phyloP scores from a whole-genome alignment of 2,888 invertebrate genomes.

The Argynnis bischoffii region DNA sequence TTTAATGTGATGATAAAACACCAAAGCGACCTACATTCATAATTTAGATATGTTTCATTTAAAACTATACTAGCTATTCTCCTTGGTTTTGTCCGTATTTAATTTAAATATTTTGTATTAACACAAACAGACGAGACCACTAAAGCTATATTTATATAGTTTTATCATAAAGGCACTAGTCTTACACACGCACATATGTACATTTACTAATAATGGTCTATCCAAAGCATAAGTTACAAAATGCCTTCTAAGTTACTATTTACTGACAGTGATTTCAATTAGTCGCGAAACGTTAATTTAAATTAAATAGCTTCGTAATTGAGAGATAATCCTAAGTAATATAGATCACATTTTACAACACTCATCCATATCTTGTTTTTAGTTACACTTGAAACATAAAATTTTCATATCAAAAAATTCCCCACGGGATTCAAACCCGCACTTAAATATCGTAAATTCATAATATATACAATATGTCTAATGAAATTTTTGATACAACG shows the following conservation, averaged over 20 bases:
- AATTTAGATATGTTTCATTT: not conserved
- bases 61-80: not conserved
- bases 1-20: conserved; percentile 6
- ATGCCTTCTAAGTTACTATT: conserved; percentile 41
- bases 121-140: not conserved
- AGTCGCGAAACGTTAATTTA: conserved; percentile 18
- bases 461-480: too few relatives aligned
- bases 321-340: conserved; percentile 51
- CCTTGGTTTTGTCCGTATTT: not conserved
- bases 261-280: conserved; percentile 19
- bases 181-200: conserved; percentile 16
- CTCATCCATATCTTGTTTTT: conserved; percentile 48
- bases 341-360: conserved; percentile 71
- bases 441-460: not conserved
- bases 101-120: not conserved
- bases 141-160: not conserved
- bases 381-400: conserved; percentile 52
- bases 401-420: conserved; percentile 10
- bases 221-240: conserved; percentile 28
- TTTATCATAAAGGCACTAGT: not conserved
- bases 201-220: conserved; percentile 28
- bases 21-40: not conserved
- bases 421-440: not conserved
- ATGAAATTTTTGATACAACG: not conserved
- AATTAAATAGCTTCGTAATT: conserved; percentile 30